Evolutionary conservation across 1,140 invertebrate genomes (phyloP), one percentile per base, ranked within the genome.

Genomic region (Elysia chlorotica): DNA sequence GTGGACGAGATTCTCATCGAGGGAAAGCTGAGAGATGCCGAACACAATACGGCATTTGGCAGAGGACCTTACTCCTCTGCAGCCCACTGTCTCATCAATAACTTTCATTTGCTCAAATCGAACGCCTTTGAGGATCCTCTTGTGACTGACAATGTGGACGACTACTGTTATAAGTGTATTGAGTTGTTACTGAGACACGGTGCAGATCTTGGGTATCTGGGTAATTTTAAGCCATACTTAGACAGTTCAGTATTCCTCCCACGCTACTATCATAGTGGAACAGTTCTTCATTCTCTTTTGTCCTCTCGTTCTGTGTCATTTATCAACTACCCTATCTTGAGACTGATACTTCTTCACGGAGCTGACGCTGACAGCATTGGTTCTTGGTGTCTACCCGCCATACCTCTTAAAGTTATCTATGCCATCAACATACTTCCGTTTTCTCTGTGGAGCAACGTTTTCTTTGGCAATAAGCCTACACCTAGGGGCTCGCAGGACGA

Each of bases 1-100:
- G 80, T 84, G 61, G 76, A 84, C 54, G 83, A 84, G 76, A 63
- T 80, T 23, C 41, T 76, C 19, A 75, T 82, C 61, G 82, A 82
- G 54, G 62, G 71, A 30, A 41, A 61, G 2, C 56, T 72, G 17
- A 21, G 56, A 23, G 74, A 76, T 54, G 37, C 75, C 31, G 81
- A 81, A 54, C 53, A 75, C 5, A 37, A 74, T 31, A 76, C 80
- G 30, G 83, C 83, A 3, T 83, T 83, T 74, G 83, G 83, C 0
- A 67, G 83, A 53, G 57, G 69, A 41, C 71, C 79, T 17, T 82
- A 78, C 71, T 74, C 80, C 17, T 81, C 80, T 17, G 78, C 78
- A 6, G 53, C 83, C 14, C 77, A 83, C 73, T 83, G 83, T 62
- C 30, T 84, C 10, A 77, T 79, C 65, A 67, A 73, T n/a, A 69